A percentile compares a stretch with the other conserved stretches of the same genome.
Conservation (phyloP, 1,140 invertebrate genomes). For the Ceratina calcarata region DNA sequence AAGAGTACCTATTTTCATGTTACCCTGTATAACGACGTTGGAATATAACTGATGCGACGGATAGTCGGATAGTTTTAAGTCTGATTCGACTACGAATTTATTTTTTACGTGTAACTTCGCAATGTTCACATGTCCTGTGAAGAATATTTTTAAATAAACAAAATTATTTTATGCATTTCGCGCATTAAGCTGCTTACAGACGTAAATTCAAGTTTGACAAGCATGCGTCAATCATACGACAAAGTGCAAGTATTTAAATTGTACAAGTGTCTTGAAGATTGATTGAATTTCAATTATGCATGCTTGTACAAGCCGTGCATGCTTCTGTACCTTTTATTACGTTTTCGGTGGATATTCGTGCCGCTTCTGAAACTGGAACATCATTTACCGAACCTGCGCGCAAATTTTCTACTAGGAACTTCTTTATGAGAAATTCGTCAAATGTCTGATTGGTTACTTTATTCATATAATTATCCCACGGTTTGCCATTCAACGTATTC, state of each 20-base stretch:
- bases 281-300: neutral
- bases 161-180: too few species aligned
- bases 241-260: too few species aligned
- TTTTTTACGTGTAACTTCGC: slow-evolving; percentile 59
- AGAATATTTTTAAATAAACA: neutral
- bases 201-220: neutral
- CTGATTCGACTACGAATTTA: slow-evolving; percentile 34
- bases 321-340: slow-evolving; percentile 63
- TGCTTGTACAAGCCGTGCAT: too few species aligned
- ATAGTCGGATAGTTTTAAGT: neutral
- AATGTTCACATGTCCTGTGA: slow-evolving; percentile 57
- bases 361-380: slow-evolving; percentile 65
- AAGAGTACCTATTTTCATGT: slow-evolving; percentile 44
- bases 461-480: slow-evolving; percentile 63
- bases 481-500: slow-evolving; percentile 59
- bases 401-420: slow-evolving; percentile 59
- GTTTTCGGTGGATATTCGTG: slow-evolving; percentile 68
- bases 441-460: slow-evolving; percentile 67
- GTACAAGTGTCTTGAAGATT: neutral
- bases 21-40: slow-evolving; percentile 52
- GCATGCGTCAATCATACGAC: too few species aligned
- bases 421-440: slow-evolving; percentile 42
- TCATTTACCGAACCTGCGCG: slow-evolving; percentile 65
- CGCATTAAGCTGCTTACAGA: too few species aligned
- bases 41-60: slow-evolving; percentile 56